Conservation (phyloP, 2,888 invertebrate species). For the Oeneis ivallda region DNA sequence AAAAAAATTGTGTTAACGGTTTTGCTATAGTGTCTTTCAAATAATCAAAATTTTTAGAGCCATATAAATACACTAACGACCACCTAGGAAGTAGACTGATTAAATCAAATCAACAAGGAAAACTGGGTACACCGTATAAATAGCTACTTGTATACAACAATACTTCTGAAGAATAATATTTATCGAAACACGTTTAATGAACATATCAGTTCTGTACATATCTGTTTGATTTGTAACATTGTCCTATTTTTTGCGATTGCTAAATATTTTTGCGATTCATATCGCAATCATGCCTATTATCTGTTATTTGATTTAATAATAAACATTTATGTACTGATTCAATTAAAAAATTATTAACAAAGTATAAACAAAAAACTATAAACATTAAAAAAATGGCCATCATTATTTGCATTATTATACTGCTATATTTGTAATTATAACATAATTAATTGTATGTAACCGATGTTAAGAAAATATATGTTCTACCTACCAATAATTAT, state of each 20-base stretch:
- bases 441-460: no score
- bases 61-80: no score
- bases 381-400: no score
- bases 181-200: constrained; percentile 13
- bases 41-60: no score
- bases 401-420: no score
- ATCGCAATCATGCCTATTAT: constrained; percentile 15
- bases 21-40: no score
- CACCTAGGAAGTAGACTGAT: no score
- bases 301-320: constrained; percentile 4
- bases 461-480: no score
- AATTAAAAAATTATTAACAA: not conserved
- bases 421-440: no score
- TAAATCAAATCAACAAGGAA: no score
- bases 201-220: constrained; percentile 13
- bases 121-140: not conserved
- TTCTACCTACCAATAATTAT: no score
- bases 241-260: constrained; percentile 23
- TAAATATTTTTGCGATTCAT: constrained; percentile 9
- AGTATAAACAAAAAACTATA: not conserved
- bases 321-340: not conserved
- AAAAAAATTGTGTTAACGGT: no score
- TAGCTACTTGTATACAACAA: not conserved
- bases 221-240: constrained; percentile 20
- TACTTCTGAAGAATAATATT: constrained; percentile 7